Percentiles rank a stretch among this genome's conserved stretches.
Conservation (phyloP, 2,888 invertebrate genomes). For the Pinctada fucata region DNA sequence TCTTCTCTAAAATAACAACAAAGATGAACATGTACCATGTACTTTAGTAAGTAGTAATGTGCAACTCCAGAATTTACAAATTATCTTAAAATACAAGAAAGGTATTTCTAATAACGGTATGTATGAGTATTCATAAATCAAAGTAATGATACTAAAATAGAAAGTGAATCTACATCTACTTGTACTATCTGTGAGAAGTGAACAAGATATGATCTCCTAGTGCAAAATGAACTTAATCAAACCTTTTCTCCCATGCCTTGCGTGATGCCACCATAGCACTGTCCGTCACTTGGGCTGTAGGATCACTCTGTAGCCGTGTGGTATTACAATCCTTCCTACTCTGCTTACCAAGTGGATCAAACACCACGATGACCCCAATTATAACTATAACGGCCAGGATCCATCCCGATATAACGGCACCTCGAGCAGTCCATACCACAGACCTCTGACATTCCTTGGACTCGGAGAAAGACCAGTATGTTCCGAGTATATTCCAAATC, state of each 20-base stretch:
- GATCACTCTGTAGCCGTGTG: constrained; percentile 22
- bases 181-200: too few relatives aligned
- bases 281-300: constrained; percentile 37
- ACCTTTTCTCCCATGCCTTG: constrained; percentile 70
- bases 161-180: too few relatives aligned
- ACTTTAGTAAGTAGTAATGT: too few relatives aligned
- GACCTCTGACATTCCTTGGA: constrained; percentile 59
- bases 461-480: constrained; percentile 85
- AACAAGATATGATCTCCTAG: too few relatives aligned
- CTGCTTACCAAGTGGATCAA: constrained; percentile 86
- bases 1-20: too few relatives aligned
- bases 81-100: too few relatives aligned
- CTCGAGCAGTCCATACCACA: constrained; percentile 77
- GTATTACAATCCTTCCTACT: constrained; percentile 78
- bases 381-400: constrained; percentile 84
- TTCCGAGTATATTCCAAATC: constrained; percentile 87
- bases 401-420: constrained; percentile 89
- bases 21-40: too few relatives aligned
- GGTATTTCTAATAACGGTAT: too few relatives aligned
- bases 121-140: too few relatives aligned
- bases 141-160: too few relatives aligned
- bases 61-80: too few relatives aligned
- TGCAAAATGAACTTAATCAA: too few relatives aligned
- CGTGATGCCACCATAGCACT: constrained; percentile 48
- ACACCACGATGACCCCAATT: constrained; percentile 87